Base-by-base conservation (phyloP, 2,888 invertebrate species). In the Auanema sp. region DNA sequence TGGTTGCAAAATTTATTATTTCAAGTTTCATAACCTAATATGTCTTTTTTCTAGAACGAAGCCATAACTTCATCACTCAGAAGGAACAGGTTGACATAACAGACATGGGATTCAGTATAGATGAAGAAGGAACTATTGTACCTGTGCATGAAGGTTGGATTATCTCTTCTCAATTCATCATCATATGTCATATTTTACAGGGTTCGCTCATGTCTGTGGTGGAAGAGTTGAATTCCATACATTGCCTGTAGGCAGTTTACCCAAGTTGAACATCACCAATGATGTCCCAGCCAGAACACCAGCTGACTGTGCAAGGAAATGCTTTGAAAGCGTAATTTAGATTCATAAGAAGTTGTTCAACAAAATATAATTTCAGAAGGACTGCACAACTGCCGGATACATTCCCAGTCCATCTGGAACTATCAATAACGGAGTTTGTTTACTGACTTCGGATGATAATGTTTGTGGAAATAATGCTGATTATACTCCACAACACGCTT, bases 231-330 rank as follows among this genome's bases (percentile, higher is more conserved):
- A 83, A 58, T 83, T 83, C 75, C 79, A 81, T 66, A 68, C 72
- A 2, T 66, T 76, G 23, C 78, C 79, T 0, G 81, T 82, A 1
- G 76, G 73, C 16, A 66, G 67, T 42, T 68, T 81, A 40, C 81
- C 79, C 0, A 65, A 73, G 16, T 64, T 83, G 24, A 81, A 83
- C 59, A 74, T 83, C 58, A 79, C 79, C 42, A 83, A 83, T 59
- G 83, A 83, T 47, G 79, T 83, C 3, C 79, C 79, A 0, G 81
- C 83, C 1, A 68, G 69, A 25, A 75, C 79, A 0, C 80, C 83
- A 40, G 83, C 83, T 23, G 83, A 83, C 53, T 83, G 83, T 58
- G 83, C 83, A 0, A 66, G 72, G 40, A 80, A 79, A 62, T 83
- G 83, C 64, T 78, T 77, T 57, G 82, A 82, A 53, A 71, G 68